phyloP scores from a whole-genome alignment of 1,140 invertebrate genomes.

The Hylyphantes graminicola region DNA sequence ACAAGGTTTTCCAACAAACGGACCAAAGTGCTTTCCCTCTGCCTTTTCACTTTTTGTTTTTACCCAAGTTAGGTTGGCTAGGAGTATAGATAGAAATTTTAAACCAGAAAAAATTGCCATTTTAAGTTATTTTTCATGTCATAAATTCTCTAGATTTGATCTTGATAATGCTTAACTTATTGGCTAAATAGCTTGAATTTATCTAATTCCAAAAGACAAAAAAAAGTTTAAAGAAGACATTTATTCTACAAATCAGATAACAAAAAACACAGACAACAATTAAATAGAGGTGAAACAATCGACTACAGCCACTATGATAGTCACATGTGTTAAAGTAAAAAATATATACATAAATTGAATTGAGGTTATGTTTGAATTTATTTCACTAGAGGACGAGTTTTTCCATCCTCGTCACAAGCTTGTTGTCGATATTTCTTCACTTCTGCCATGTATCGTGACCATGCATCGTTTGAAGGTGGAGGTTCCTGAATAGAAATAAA shows the following conservation, averaged over 20 bases:
- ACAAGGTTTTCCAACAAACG: too few species aligned
- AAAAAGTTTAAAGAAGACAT: background rate
- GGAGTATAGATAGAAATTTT: too few species aligned
- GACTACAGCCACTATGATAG: background rate
- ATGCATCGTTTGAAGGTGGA: conserved; percentile 78
- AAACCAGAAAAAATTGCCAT: too few species aligned
- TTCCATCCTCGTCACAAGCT: conserved; percentile 88
- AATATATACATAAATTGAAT: conserved; percentile 19
- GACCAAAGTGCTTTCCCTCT: too few species aligned
- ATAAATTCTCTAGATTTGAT: too few species aligned
- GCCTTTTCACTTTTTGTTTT: too few species aligned
- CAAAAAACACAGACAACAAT: background rate
- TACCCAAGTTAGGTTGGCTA: too few species aligned
- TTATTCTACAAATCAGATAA: conserved; percentile 7
- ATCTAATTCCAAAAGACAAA: too few species aligned
- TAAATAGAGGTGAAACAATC: conserved; percentile 3
- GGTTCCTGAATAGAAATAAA: conserved; percentile 48
- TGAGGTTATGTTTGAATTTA: conserved; percentile 66
- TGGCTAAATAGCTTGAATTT: too few species aligned
- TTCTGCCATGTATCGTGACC: conserved; percentile 92
- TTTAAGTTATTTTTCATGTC: too few species aligned
- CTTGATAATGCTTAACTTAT: too few species aligned
- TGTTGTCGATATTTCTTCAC: conserved; percentile 91
- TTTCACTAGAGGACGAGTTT: conserved; percentile 90
- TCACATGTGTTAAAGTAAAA: conserved; percentile 9